A percentile compares a stretch with the other conserved stretches of the same genome.
These are phyloP conservation scores for Grammomys dolichurus DNA, from an alignment of 2,113 vertebrate genomes.

Conservation along the genomic window DNA sequence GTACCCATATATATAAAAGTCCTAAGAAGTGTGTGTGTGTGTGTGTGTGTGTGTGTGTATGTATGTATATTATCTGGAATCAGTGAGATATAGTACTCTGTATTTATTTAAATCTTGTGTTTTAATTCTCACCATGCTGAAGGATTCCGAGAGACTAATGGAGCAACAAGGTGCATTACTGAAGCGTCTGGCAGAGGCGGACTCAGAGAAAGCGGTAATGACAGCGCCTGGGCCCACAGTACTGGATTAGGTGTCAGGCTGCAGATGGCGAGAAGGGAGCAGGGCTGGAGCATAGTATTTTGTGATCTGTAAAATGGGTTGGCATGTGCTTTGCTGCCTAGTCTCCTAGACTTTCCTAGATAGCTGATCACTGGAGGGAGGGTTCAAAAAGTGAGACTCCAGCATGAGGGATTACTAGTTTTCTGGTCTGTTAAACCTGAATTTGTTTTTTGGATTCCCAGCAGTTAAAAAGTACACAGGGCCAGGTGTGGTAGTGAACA, in stretches of 20 bases:
- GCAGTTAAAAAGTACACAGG: not conserved
- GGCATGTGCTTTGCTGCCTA: not conserved
- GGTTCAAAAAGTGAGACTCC: not conserved
- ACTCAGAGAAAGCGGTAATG: constrained; percentile 92
- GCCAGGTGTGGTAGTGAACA: not conserved
- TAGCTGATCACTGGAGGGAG: not conserved
- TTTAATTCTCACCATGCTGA: constrained; percentile 78
- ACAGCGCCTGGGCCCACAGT: not conserved
- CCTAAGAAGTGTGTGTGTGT: too few species aligned
- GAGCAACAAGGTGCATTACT: constrained; percentile 90
- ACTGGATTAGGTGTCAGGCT: not conserved
- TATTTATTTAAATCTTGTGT: constrained; percentile 6
- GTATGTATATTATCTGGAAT: not conserved
- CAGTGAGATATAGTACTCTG: not conserved
- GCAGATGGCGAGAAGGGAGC: accelerated
- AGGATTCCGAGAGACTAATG: constrained; percentile 88
- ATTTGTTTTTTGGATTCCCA: not conserved
- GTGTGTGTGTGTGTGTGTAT: too few species aligned
- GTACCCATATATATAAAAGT: too few species aligned
- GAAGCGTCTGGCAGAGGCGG: constrained; percentile 89
- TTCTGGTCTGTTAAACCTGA: not conserved
- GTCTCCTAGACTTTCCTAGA: not conserved
- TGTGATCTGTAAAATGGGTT: not conserved
- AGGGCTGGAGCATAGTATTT: not conserved
- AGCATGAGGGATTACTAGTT: not conserved